Conservation (phyloP, 2,797 vertebrate species). For the Rhinella marina region DNA sequence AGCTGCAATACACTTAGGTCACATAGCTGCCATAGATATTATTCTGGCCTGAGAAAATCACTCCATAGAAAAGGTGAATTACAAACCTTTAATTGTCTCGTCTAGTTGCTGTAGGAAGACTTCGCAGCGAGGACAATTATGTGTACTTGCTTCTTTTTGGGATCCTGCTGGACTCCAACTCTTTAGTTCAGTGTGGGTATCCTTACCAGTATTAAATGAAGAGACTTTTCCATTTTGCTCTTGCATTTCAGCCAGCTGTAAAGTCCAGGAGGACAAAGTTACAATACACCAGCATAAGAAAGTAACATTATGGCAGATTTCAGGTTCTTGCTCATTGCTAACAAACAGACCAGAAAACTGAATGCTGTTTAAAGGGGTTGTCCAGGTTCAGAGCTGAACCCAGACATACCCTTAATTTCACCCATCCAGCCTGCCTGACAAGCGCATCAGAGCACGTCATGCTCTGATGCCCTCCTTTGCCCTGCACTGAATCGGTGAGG, state of each 20-base stretch:
- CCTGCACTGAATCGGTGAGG: too few relatives aligned
- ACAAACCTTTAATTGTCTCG: constrained; percentile 35
- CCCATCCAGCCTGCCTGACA: too few relatives aligned
- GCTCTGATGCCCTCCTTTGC: too few relatives aligned
- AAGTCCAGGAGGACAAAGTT: neutral
- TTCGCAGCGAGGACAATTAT: constrained; percentile 41
- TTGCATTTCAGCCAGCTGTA: constrained; percentile 65
- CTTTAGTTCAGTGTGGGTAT: neutral
- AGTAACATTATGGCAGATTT: neutral
- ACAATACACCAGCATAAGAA: neutral
- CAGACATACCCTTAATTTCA: too few relatives aligned
- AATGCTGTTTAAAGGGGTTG: too few relatives aligned
- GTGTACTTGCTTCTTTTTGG: neutral
- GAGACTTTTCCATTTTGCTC: constrained; percentile 42
- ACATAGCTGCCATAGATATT: neutral
- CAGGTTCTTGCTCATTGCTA: neutral
- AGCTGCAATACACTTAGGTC: neutral
- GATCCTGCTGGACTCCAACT: constrained; percentile 6
- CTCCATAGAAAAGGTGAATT: neutral
- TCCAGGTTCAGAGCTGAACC: too few relatives aligned
- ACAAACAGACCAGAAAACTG: too few relatives aligned
- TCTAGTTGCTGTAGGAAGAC: constrained; percentile 54
- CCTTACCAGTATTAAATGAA: neutral
- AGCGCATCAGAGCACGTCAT: too few relatives aligned
- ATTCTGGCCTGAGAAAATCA: neutral